phyloP scores from a whole-genome alignment of 1,140 invertebrate genomes.

The Zaprionus taronus region DNA sequence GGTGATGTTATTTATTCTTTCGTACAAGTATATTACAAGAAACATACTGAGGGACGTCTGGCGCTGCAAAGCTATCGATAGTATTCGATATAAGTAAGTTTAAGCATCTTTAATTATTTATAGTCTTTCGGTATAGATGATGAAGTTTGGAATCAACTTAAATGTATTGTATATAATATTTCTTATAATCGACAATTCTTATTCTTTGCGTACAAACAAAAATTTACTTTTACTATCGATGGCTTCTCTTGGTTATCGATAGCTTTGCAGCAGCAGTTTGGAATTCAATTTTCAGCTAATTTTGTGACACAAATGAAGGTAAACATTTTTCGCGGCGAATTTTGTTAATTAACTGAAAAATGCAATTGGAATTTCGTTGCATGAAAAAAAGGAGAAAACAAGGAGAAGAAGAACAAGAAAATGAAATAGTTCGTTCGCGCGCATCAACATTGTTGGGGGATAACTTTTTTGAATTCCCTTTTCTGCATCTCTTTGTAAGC shows the following conservation, averaged over 20 bases:
- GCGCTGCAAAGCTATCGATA: background rate
- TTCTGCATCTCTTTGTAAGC: constrained; percentile 21
- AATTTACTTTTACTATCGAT: background rate
- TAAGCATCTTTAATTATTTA: too few relatives aligned
- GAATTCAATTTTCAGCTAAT: background rate
- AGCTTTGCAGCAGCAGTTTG: background rate
- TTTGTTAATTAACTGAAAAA: constrained; percentile 16
- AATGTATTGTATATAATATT: too few relatives aligned
- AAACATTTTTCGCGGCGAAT: background rate
- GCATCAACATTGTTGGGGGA: constrained; percentile 4
- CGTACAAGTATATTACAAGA: background rate
- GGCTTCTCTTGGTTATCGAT: background rate
- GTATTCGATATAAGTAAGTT: too few relatives aligned
- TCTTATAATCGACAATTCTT: too few relatives aligned
- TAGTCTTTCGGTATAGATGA: too few relatives aligned
- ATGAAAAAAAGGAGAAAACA: constrained; percentile 1
- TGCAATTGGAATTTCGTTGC: constrained; percentile 13
- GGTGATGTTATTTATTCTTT: background rate
- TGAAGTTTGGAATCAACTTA: too few relatives aligned
- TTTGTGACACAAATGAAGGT: background rate
- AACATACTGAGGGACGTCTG: background rate
- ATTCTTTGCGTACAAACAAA: too few relatives aligned
- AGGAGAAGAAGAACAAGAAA: constrained; percentile 5
- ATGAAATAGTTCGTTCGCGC: constrained; percentile 17
- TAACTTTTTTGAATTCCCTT: constrained; percentile 10